Base-by-base conservation (phyloP, 2,797 vertebrate genomes). In the Natrix natrix region DNA sequence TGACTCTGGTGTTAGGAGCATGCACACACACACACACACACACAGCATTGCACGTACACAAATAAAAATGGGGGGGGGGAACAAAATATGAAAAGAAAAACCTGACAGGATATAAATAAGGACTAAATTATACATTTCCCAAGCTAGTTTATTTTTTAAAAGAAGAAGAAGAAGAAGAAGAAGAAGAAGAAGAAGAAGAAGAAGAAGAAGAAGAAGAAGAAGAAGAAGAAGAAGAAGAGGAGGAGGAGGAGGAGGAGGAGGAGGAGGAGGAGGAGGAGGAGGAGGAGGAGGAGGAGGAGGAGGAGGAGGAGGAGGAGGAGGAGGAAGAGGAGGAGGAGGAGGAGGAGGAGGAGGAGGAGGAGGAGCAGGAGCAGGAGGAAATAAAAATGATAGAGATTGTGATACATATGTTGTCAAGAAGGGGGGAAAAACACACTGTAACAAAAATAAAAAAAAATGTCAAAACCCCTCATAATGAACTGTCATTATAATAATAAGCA, bases 1-100 rank as follows among this genome's bases (percentile, higher is more conserved):
- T 91, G 74, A 86, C 83, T 86, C 20, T 22, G 60, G 16, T 59
- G 60, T 37, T 5, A 22, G 74, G 83, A n/a, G 6, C n/a, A 59
- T 69, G n/a, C 0, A 55, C 32, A 37, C 32, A 37, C 32, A 37
- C 32, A 37, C 1, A 37, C 32, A 37, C 32, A 14, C 52, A 69
- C 8, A 63, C 56, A 87, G 8, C 52, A 69, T 32, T 8, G 26
- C 57, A 48, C 32, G 28, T 1, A 43, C 20, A 90, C 26, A 56
- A 24, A 74, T 60, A 61, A 48, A 91, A 60, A 86, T 54, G 28
- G 8, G 55, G 16, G 28, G 8, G 55, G 16, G 8, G 61, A 60
- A 91, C 86, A 86, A 86, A 86, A 91, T 91, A 61, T 91, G 86
- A 86, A 91, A 78, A 86, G 17, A n/a, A 54, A 86, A 86, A 91